Base-by-base conservation (phyloP, 2,888 invertebrate species). In the Phorcus lineatus region DNA sequence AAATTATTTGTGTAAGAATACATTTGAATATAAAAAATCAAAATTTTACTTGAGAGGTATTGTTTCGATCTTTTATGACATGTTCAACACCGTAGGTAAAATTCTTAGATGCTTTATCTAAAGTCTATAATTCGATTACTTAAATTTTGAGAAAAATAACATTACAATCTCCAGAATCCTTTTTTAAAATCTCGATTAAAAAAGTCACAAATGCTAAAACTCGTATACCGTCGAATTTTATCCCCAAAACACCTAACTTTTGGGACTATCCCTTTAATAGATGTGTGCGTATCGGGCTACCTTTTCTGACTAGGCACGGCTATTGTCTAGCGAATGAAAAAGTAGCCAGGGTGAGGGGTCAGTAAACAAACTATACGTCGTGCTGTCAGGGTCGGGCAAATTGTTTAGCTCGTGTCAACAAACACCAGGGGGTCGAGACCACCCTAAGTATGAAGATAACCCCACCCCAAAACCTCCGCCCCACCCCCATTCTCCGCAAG, bases 361-460 rank as follows among this genome's bases (percentile, higher is more conserved):
- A 70, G 70, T 70, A 70, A 70, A 70, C 70, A 70, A 36, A 36
- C 36, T 16, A 70, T 70, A 70, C 31, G 19, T 70, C 36, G 28
- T n/a, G 9, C 70, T 70, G 70, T 17, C 70, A 70, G 19, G 36
- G 28, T 36, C 70, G 17, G 62, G 70, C 70, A 70, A 70, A 70
- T 70, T 70, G 70, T 70, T 70, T 31, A 36, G 40, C 70, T 70
- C 40, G 70, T 40, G 40, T 70, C 70, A 62, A 62, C 62, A 62
- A 28, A 62, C 28, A 28, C 13, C n/a, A 62, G 31, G 70, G 40
- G 13, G 31, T 17, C 36, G 70, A 24, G 70, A 70, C 70, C 70
- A 70, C 70, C 70, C 70, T 40, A 31, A 40, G 19, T 31, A 31
- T 36, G 19, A 31, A 31, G 31, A 36, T 40, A 31, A 70, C 70